phyloP scores from a whole-genome alignment of 1,140 invertebrate genomes.

The Vanessa tameamea region DNA sequence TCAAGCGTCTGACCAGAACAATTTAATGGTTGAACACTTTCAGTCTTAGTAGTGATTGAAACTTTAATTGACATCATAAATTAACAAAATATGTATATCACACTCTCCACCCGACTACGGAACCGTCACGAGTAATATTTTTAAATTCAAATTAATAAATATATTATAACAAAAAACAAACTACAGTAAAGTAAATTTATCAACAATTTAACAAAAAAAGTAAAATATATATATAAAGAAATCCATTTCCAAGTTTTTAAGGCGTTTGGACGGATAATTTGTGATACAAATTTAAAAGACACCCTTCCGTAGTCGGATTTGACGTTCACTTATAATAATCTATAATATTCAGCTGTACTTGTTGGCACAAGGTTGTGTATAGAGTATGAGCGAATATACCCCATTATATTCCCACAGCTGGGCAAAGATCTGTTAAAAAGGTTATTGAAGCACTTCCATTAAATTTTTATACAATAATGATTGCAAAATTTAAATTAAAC shows the following conservation, averaged over 20 bases:
- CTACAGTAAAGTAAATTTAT: no score
- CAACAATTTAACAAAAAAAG: no score
- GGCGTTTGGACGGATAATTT: no score
- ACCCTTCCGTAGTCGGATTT: not conserved
- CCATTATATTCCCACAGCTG: no score
- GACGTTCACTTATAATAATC: not conserved
- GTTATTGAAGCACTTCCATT: no score
- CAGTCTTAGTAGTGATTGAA: slow-evolving; percentile 9
- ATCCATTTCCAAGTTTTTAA: no score
- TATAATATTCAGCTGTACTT: not conserved
- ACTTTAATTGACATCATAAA: slow-evolving; percentile 6
- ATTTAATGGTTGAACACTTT: slow-evolving; percentile 8
- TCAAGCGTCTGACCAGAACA: slow-evolving; percentile 20
- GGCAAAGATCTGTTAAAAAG: no score
- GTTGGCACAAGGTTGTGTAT: not conserved
- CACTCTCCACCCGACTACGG: not conserved
- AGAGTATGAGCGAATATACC: not conserved
- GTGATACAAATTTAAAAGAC: no score
- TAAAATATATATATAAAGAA: no score
- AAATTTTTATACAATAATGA: no score
- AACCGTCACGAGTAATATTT: not conserved
- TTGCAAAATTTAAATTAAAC: no score
- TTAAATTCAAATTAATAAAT: not conserved
- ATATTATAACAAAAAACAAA: not conserved
- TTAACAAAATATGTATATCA: not conserved